These are phyloP conservation scores for Tragelaphus scriptus DNA, from an alignment of 2,113 vertebrate species.

Conservation along the genomic window DNA sequence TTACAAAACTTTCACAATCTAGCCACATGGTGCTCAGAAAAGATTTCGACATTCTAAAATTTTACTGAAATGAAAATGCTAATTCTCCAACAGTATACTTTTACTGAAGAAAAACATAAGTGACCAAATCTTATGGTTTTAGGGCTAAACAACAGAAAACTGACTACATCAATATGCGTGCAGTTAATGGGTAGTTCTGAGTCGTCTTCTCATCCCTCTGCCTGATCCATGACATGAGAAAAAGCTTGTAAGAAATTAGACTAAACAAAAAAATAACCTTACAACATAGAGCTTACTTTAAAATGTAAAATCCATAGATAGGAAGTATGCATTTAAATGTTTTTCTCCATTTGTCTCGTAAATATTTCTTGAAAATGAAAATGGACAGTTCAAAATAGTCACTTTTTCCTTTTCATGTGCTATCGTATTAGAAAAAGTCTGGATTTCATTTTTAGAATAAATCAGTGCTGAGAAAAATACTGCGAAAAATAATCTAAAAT, in stretches of 20 bases:
- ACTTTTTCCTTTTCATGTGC: background rate
- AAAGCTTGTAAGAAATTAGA: background rate
- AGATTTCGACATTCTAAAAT: slow-evolving; percentile 51
- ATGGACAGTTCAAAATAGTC: background rate
- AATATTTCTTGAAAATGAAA: slow-evolving; percentile 20
- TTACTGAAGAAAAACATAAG: background rate
- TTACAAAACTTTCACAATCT: slow-evolving; percentile 71
- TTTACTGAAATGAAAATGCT: slow-evolving; percentile 45
- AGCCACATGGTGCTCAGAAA: slow-evolving; percentile 73
- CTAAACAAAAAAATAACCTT: background rate
- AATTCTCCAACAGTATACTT: slow-evolving; percentile 21
- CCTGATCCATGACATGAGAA: background rate
- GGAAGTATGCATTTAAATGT: background rate
- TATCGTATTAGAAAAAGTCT: background rate
- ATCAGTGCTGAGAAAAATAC: slow-evolving; percentile 32
- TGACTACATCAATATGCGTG: fast-evolving
- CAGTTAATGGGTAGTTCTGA: background rate
- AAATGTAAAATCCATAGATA: background rate
- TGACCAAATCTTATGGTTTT: background rate
- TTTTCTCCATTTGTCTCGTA: slow-evolving; percentile 30
- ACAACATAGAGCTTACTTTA: background rate
- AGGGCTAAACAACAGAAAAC: background rate
- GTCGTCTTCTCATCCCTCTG: background rate
- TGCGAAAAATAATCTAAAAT: slow-evolving; percentile 23
- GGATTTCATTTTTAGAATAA: slow-evolving; percentile 45